Evolutionary conservation across 2,888 invertebrate species (phyloP).

Genomic region (Mamestra brassicae): DNA sequence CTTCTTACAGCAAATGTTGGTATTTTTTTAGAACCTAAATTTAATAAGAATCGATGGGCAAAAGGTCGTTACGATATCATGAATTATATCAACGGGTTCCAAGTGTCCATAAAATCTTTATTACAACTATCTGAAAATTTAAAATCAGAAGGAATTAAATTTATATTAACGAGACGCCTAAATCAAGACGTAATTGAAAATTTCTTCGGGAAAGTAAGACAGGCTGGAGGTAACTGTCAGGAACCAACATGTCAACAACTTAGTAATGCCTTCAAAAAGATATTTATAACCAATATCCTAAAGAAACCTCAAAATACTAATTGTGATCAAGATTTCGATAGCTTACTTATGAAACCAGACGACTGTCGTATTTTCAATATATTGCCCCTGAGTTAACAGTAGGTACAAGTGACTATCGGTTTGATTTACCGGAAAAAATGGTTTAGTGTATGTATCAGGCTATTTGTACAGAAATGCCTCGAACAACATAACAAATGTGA

Average conservation of each 20-base stretch:
- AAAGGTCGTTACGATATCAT: neutral
- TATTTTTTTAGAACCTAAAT: neutral
- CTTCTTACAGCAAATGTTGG: too few species aligned
- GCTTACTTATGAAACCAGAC: neutral
- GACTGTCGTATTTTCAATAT: neutral
- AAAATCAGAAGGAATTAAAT: neutral
- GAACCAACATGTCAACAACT: neutral
- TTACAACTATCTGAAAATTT: neutral
- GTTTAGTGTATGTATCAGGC: neutral
- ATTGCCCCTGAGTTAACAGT: neutral
- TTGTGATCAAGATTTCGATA: neutral
- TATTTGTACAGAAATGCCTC: too few species aligned
- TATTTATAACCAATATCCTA: neutral
- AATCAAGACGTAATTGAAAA: too few species aligned
- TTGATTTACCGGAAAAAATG: neutral
- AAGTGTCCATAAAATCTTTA: neutral
- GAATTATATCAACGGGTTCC: neutral
- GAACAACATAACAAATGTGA: too few species aligned
- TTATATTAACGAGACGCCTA: neutral
- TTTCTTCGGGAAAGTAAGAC: neutral
- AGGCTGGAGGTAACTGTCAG: neutral
- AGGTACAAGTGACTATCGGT: neutral
- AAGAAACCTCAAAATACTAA: neutral
- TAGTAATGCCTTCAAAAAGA: neutral
- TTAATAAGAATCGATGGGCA: neutral